Percentiles rank a stretch among this genome's conserved stretches.
These are phyloP conservation scores for Jordanella pulchra DNA, from an alignment of 2,797 vertebrate species.

Conservation along the genomic window DNA sequence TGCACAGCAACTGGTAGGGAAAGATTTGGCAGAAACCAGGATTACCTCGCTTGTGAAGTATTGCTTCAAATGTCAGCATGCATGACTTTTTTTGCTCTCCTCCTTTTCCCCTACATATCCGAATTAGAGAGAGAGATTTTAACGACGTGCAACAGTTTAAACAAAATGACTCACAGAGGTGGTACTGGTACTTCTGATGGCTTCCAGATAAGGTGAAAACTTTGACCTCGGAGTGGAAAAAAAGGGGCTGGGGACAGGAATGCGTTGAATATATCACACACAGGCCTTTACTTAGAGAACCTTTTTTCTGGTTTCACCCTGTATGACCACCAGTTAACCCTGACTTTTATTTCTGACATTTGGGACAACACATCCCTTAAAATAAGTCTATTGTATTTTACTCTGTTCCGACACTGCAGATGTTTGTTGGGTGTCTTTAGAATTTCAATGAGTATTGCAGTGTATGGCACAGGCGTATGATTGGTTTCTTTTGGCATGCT, in stretches of 20 bases:
- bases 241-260: slow-evolving; percentile 53
- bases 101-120: slow-evolving; percentile 19
- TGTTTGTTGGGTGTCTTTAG: slow-evolving; percentile 31
- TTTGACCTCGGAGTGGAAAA: slow-evolving; percentile 70
- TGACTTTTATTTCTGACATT: slow-evolving; percentile 33
- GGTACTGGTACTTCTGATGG: slow-evolving; percentile 75
- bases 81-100: slow-evolving; percentile 3
- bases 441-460: slow-evolving; percentile 26
- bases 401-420: slow-evolving; percentile 14
- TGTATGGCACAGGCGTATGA: slow-evolving; percentile 28
- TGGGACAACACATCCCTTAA: slow-evolving; percentile 31
- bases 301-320: slow-evolving; percentile 33
- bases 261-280: slow-evolving; percentile 41
- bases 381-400: background rate
- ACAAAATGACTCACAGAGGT: slow-evolving; percentile 75
- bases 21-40: slow-evolving; percentile 68
- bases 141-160: slow-evolving; percentile 68
- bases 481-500: slow-evolving; percentile 44
- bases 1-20: slow-evolving; percentile 61
- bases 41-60: slow-evolving; percentile 70
- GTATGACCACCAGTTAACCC: slow-evolving; percentile 35
- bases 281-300: slow-evolving; percentile 37
- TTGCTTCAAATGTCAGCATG: slow-evolving; percentile 56
- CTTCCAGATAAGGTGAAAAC: slow-evolving; percentile 80
- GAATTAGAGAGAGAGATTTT: slow-evolving; percentile 52